A percentile compares a stretch with the other conserved stretches of the same genome.
phyloP scores from a whole-genome alignment of 1,140 invertebrate genomes.

The Adoxophyes honmai region DNA sequence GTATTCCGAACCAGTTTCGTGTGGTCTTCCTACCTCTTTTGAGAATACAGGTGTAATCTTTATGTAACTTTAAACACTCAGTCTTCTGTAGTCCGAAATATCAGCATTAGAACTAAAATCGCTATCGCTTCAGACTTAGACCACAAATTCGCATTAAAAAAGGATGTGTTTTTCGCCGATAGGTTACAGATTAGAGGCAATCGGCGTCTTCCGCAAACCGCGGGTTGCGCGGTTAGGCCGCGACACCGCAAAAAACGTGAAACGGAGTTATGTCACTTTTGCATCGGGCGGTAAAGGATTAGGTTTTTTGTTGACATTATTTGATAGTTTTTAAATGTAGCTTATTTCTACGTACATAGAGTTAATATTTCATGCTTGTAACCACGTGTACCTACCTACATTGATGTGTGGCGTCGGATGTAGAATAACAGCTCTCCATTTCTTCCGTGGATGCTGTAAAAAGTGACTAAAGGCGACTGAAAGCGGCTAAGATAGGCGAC shows the following conservation, averaged over 20 bases:
- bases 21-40: no score
- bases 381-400: no score
- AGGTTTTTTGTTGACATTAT: neutral
- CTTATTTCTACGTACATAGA: neutral
- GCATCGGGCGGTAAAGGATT: constrained; percentile 9
- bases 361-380: neutral
- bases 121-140: constrained; percentile 30
- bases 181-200: constrained; percentile 71
- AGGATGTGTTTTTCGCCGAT: constrained; percentile 63
- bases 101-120: neutral
- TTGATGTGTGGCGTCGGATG: no score
- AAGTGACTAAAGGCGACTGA: no score
- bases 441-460: no score
- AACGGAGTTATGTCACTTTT: constrained; percentile 22
- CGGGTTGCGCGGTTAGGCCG: constrained; percentile 32
- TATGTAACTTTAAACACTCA: no score
- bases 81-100: no score
- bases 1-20: no score
- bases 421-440: no score
- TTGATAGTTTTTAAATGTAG: neutral
- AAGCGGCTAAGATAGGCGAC: no score
- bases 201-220: constrained; percentile 57
- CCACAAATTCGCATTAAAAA: constrained; percentile 53
- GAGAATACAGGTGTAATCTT: no score
- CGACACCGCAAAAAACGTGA: neutral